Conservation (phyloP, 1,140 invertebrate species). For the Temnothorax nylanderi region DNA sequence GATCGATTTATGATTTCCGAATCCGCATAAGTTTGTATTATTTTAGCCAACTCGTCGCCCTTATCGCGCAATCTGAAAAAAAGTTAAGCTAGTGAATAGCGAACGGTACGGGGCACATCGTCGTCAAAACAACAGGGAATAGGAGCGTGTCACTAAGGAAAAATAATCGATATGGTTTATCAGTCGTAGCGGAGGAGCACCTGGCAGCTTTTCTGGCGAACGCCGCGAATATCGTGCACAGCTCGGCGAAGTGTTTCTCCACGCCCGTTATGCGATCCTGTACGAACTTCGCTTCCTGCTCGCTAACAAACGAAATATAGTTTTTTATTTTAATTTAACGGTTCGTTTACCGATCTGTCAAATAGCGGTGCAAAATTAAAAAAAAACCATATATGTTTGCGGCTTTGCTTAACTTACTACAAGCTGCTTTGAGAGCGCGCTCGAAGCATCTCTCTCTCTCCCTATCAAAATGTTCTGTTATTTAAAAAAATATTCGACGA, state of each 20-base stretch:
- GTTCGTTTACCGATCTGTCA: neutral
- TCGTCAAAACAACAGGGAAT: neutral
- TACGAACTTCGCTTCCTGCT: conserved; percentile 90
- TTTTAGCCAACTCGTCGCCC: conserved; percentile 89
- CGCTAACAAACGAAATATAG: conserved; percentile 75
- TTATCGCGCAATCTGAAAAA: conserved; percentile 88
- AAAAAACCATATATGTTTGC: neutral
- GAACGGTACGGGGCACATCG: neutral
- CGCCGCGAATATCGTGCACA: conserved; percentile 89
- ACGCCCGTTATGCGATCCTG: conserved; percentile 89
- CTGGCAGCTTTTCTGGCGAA: conserved; percentile 90
- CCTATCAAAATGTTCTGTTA: no score
- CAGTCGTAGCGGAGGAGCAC: conserved; percentile 76
- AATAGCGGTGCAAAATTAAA: neutral
- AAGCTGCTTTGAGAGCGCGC: conserved; percentile 78
- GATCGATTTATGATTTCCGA: conserved; percentile 90
- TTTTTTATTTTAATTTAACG: conserved; percentile 6
- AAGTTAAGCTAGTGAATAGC: neutral
- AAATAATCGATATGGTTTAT: conserved; percentile 65
- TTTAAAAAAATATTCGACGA: neutral
- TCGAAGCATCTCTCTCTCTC: conserved; percentile 74
- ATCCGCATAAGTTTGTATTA: conserved; percentile 88
- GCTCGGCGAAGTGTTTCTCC: conserved; percentile 90
- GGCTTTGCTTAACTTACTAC: conserved; percentile 71
- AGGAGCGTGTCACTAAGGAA: neutral